Percentiles rank a stretch among this genome's conserved stretches.
These are phyloP conservation scores for Dioctria linearis DNA, from an alignment of 2,888 invertebrate species.

Conservation along the genomic window DNA sequence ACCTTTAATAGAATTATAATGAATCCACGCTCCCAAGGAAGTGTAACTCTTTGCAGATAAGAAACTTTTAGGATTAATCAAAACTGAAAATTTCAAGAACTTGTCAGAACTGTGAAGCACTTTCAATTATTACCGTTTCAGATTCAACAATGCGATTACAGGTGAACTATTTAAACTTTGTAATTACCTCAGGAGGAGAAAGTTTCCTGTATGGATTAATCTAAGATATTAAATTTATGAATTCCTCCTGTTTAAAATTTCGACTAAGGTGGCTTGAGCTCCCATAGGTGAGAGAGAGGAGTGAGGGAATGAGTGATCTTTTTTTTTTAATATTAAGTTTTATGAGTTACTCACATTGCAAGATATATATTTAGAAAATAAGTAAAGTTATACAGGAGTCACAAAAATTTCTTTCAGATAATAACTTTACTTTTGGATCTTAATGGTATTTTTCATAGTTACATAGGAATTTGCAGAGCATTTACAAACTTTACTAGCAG, in stretches of 20 bases:
- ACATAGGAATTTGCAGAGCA: too few species aligned
- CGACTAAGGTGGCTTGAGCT: not conserved
- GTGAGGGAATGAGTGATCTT: not conserved
- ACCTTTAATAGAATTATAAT: conserved; percentile 41
- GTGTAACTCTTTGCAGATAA: conserved; percentile 26
- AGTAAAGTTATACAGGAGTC: too few species aligned
- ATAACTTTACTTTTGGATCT: too few species aligned
- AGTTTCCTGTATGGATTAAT: conserved; percentile 16
- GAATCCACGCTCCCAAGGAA: conserved; percentile 10
- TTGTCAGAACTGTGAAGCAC: conserved; percentile 39
- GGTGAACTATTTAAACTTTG: conserved; percentile 30
- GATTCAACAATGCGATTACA: conserved; percentile 5
- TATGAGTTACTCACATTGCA: too few species aligned
- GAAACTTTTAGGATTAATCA: conserved; percentile 34
- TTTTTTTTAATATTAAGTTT: too few species aligned
- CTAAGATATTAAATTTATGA: conserved; percentile 6
- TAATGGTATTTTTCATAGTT: too few species aligned
- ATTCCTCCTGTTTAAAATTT: not conserved
- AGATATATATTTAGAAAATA: too few species aligned
- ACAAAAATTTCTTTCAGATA: too few species aligned
- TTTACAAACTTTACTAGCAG: too few species aligned
- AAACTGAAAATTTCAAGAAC: conserved; percentile 32
- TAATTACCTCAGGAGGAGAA: conserved; percentile 17
- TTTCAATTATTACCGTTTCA: conserved; percentile 35
- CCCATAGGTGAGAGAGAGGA: not conserved